A percentile compares a stretch with the other conserved stretches of the same genome.
Conservation (phyloP, 2,113 vertebrate genomes). For the Anas platyrhynchos region DNA sequence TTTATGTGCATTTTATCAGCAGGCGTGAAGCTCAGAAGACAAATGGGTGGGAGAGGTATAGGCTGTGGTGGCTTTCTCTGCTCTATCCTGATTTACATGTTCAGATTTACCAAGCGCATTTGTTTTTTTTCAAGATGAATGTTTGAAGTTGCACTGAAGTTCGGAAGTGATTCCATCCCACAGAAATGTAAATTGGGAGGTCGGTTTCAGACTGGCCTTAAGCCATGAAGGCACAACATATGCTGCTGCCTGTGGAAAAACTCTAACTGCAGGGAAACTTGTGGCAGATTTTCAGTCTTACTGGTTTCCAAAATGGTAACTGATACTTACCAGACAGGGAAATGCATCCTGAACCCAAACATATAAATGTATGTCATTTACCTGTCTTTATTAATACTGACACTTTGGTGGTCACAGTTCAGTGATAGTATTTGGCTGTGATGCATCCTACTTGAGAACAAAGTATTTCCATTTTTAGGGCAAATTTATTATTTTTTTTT, state of each 20-base stretch:
- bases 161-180: slow-evolving; percentile 35
- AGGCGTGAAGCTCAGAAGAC: not conserved
- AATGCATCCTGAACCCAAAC: not conserved
- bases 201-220: not conserved
- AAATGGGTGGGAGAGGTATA: not conserved
- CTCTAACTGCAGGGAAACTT: not conserved
- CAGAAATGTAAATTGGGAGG: slow-evolving; percentile 39
- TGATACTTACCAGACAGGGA: not conserved
- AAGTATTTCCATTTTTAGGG: slow-evolving; percentile 32
- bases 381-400: slow-evolving; percentile 13
- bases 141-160: not conserved
- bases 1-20: not conserved
- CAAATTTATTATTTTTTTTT: slow-evolving; percentile 24
- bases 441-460: not conserved
- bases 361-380: not conserved
- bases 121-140: slow-evolving; percentile 9
- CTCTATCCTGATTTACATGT: not conserved
- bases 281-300: slow-evolving; percentile 10
- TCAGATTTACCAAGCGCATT: not conserved
- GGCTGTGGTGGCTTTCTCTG: not conserved
- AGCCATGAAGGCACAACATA: slow-evolving; percentile 4
- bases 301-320: not conserved
- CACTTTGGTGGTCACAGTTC: not conserved
- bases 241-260: not conserved
- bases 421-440: not conserved